A percentile compares a stretch with the other conserved stretches of the same genome.
phyloP scores from a whole-genome alignment of 2,888 invertebrate genomes.

The Osedax fenrisi region DNA sequence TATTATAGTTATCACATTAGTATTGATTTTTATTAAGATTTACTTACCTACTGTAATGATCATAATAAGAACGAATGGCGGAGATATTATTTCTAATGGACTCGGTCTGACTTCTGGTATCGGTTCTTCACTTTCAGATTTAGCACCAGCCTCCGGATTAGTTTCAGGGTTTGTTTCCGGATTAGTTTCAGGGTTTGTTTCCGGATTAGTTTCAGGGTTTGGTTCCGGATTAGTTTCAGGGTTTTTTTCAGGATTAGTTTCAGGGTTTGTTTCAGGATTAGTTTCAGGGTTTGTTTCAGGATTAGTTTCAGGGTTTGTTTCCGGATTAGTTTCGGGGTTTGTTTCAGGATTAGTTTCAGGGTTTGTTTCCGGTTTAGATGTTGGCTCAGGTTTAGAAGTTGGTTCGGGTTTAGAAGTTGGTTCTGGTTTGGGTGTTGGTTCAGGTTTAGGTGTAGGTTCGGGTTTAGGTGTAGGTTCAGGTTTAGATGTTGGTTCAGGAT shows the following conservation, averaged over 20 bases:
- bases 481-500: neutral
- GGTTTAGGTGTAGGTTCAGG: neutral
- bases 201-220: constrained; percentile 8
- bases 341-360: neutral
- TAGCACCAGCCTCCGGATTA: neutral
- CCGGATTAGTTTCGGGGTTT: constrained; percentile 20
- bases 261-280: neutral
- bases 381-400: neutral
- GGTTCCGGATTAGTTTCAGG: constrained; percentile 5
- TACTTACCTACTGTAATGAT: constrained; percentile 35
- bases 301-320: neutral
- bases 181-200: constrained; percentile 9
- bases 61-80: constrained; percentile 36
- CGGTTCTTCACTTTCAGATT: neutral
- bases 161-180: constrained; percentile 4
- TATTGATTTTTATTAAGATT: neutral
- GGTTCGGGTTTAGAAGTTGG: neutral
- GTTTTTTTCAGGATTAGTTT: constrained; percentile 20
- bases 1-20: neutral
- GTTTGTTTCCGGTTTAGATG: neutral
- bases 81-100: constrained; percentile 31
- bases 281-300: neutral
- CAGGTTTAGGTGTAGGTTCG: neutral
- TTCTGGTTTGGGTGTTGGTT: constrained; percentile 16
- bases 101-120: constrained; percentile 20